A percentile compares a stretch with the other conserved stretches of the same genome.
phyloP scores from a whole-genome alignment of 1,140 invertebrate species.

The Eupeodes corollae region DNA sequence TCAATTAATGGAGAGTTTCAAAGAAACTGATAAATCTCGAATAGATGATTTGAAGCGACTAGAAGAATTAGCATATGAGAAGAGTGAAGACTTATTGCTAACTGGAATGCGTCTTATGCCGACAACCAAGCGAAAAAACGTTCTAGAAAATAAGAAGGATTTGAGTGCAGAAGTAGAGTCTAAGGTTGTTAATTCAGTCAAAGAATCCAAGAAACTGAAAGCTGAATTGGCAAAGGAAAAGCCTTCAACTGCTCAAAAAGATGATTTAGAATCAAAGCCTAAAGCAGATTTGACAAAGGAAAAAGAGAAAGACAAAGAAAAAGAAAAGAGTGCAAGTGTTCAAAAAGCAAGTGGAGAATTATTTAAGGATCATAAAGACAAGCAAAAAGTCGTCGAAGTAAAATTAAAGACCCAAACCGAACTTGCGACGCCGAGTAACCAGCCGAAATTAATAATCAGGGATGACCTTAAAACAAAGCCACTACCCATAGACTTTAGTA shows the following conservation, averaged over 20 bases:
- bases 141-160: not conserved
- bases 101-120: slow-evolving; percentile 35
- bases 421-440: too few relatives aligned
- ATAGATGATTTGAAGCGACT: slow-evolving; percentile 33
- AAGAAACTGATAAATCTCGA: slow-evolving; percentile 30
- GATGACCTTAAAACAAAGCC: too few relatives aligned
- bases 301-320: too few relatives aligned
- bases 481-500: too few relatives aligned
- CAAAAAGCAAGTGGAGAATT: not conserved
- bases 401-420: too few relatives aligned
- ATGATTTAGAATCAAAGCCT: not conserved
- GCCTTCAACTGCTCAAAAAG: not conserved
- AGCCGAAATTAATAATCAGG: too few relatives aligned
- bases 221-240: not conserved
- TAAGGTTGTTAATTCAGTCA: not conserved
- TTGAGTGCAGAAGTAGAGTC: slow-evolving; percentile 7
- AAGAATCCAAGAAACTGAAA: not conserved
- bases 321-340: too few relatives aligned
- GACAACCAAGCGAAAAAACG: slow-evolving; percentile 25
- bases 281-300: too few relatives aligned
- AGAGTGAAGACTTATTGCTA: slow-evolving; percentile 27
- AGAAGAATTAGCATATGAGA: slow-evolving; percentile 32
- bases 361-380: not conserved
- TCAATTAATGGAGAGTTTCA: slow-evolving; percentile 34
- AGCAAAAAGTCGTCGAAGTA: too few relatives aligned